Evolutionary conservation across 30 jellyfish, hydroid and myxozoan species (phyloP).

Genomic region (Mastigias papua): DNA sequence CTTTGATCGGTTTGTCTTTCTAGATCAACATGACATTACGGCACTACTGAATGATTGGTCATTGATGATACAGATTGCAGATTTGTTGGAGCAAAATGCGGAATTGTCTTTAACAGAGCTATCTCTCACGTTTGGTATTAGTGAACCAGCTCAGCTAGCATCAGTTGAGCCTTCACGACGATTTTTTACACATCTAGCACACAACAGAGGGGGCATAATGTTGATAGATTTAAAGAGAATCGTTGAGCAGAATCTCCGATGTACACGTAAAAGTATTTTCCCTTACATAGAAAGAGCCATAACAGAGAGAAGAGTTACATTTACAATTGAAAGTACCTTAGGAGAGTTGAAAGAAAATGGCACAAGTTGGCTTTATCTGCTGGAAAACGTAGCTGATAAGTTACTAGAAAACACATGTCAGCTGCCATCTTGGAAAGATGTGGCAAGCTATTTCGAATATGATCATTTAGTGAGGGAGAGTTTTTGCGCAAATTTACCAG

Average conservation of each 20-base stretch:
- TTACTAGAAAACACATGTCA: not conserved
- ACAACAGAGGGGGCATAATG: not conserved
- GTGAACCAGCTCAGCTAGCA: not conserved
- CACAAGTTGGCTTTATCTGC: not conserved
- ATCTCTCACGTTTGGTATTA: not conserved
- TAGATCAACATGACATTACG: no score
- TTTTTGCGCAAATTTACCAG: not conserved
- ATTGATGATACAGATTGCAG: not conserved
- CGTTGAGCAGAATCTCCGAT: not conserved
- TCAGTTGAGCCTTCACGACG: not conserved
- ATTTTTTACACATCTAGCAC: not conserved
- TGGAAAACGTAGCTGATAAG: not conserved
- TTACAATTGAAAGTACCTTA: not conserved
- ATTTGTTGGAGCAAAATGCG: not conserved
- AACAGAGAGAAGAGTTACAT: not conserved
- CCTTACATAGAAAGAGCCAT: not conserved
- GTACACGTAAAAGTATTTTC: not conserved
- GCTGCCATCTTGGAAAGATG: not conserved
- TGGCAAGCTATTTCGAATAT: not conserved
- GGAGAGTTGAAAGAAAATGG: not conserved
- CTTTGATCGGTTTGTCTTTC: no score
- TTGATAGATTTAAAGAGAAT: not conserved
- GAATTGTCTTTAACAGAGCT: not conserved
- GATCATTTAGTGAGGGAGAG: not conserved
- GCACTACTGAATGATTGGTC: not conserved